These are phyloP conservation scores for Bradypus variegatus DNA, from an alignment of 2,797 vertebrate genomes.

Conservation along the genomic window DNA sequence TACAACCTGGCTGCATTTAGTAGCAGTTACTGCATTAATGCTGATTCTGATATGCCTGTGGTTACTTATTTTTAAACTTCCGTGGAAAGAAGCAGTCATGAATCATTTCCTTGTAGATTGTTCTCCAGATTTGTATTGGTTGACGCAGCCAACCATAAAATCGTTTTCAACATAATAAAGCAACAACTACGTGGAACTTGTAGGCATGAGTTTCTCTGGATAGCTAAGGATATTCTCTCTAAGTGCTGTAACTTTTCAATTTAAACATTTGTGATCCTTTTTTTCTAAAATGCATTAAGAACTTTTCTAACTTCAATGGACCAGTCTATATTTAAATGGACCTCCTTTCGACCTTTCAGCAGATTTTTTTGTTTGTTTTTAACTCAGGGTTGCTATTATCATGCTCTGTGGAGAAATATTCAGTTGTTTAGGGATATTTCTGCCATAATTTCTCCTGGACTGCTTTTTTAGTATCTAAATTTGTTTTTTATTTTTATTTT, in stretches of 20 bases:
- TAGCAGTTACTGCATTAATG: neutral
- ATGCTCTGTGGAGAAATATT: neutral
- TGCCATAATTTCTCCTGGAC: neutral
- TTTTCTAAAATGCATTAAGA: neutral
- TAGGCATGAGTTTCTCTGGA: neutral
- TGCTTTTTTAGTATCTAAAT: neutral
- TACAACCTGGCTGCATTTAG: neutral
- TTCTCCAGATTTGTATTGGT: constrained; percentile 35
- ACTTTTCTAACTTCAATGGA: neutral
- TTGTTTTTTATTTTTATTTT: neutral
- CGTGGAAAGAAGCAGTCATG: constrained; percentile 37
- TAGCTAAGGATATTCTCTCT: neutral
- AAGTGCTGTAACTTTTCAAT: neutral
- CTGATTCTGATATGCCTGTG: neutral
- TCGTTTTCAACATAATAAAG: constrained; percentile 24
- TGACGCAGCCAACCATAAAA: neutral
- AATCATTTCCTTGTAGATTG: constrained; percentile 44
- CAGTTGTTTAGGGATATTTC: neutral
- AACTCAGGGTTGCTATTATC: neutral
- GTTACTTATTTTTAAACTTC: constrained; percentile 54
- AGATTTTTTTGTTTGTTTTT: neutral
- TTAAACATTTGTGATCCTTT: neutral
- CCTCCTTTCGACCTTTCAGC: neutral
- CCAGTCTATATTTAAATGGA: neutral
- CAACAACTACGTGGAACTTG: neutral